Evolutionary conservation across 2,888 invertebrate species (phyloP), one percentile per base, ranked within the genome.

Genomic region (Erebia ligea): DNA sequence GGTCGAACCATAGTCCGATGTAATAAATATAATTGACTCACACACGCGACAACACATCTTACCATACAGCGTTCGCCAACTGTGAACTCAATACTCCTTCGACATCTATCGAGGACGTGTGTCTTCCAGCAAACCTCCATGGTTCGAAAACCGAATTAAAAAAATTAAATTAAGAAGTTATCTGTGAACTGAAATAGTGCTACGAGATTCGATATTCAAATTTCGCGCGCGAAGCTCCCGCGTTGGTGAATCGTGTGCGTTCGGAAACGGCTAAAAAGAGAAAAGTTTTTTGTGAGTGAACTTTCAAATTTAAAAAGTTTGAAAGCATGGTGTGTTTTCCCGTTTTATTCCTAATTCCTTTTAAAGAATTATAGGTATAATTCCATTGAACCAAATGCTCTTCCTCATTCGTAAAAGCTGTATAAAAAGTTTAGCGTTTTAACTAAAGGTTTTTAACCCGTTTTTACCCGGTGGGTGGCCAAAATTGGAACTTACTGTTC

Each of bases 21-120:
- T 88, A 92, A 91, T 92, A 92, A 91, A 93, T 92, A 92, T 91
- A 92, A 91, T 92, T 88, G 87, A 90, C 89, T 86, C 89, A 82
- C 86, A 85, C 87, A 85, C 81, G 80, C 85, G 88, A 88, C 89
- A 88, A 83, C 85, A 80, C 82, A 76, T 84, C 84, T 83, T 84
- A 84, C 83, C 80, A 81, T 84, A 84, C 80, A 82, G 83, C 86
- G 84, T 84, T 83, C 82, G 89, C 87, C 87, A 86, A 85, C 85
- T 84, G 85, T 84, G 84, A 84, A 87, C 87, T 91, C 90, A 88
- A 92, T 89, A 86, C 88, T 86, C 89, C 84, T 88, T 88, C 88
- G 87, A 87, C 92, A 84, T 84, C 84, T 84, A 89, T 83, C 85
- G 90, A 82, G 88, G 87, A 89, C 90, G 91, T 85, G 83, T 86